Percentiles rank a stretch among this genome's conserved stretches.
Conservation (phyloP, 2,113 vertebrate genomes). For the Corvus cornix region DNA sequence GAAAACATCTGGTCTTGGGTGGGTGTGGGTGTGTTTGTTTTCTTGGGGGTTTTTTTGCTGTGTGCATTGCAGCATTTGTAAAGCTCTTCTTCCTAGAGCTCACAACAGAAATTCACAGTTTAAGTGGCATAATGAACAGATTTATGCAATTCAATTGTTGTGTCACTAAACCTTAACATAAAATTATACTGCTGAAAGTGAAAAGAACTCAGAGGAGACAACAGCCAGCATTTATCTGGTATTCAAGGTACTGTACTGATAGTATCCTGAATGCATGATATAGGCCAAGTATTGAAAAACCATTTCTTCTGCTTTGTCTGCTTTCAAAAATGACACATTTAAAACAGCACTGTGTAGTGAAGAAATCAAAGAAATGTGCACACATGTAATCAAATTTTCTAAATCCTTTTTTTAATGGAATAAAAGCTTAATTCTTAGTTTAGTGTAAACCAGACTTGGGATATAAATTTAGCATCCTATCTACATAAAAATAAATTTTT, state of each 20-base stretch:
- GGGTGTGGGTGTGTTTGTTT: not conserved
- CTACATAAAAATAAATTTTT: not conserved
- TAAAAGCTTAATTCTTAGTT: not conserved
- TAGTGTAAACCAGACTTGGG: not conserved
- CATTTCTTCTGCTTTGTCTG: not conserved
- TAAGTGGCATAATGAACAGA: conserved; percentile 60
- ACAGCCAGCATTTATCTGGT: conserved; percentile 46
- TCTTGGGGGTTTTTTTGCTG: not conserved
- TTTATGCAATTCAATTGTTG: conserved; percentile 59
- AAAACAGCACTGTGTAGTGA: not conserved
- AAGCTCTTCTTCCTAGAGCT: not conserved
- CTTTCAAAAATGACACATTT: conserved; percentile 8
- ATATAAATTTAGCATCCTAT: not conserved
- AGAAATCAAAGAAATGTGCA: not conserved
- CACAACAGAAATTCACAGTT: conserved; percentile 50
- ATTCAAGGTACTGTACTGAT: conserved; percentile 26
- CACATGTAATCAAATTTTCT: not conserved
- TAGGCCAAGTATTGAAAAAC: not conserved
- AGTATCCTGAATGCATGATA: not conserved
- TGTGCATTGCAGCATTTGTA: not conserved
- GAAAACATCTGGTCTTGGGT: conserved; percentile 45
- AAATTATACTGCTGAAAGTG: conserved; percentile 57
- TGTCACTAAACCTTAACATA: conserved; percentile 63
- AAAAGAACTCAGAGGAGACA: conserved; percentile 52
- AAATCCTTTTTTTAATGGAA: not conserved